A percentile compares a stretch with the other conserved stretches of the same genome.
Evolutionary conservation across 2,888 invertebrate genomes (phyloP).

Genomic region (Acheta domesticus): DNA sequence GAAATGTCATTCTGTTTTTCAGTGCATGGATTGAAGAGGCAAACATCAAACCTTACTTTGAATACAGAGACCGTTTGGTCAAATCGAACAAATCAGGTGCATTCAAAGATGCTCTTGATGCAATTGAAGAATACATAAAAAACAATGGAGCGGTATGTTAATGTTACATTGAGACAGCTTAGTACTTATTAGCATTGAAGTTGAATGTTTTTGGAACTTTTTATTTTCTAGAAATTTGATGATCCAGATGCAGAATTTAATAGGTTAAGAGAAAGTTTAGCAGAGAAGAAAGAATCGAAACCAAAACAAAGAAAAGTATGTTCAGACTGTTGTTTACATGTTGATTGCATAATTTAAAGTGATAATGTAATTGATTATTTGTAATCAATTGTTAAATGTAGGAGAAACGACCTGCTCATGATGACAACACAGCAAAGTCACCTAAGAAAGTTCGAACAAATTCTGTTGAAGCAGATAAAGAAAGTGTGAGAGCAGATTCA

Average conservation of each 20-base stretch:
- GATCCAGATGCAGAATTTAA: conserved; percentile 69
- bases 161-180: background rate
- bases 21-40: conserved; percentile 89
- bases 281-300: conserved; percentile 46
- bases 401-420: background rate
- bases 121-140: conserved; percentile 58
- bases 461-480: conserved; percentile 34
- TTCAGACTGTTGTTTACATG: background rate
- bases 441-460: conserved; percentile 35
- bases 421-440: conserved; percentile 21
- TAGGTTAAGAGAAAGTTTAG: conserved; percentile 59
- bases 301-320: conserved; percentile 50
- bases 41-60: conserved; percentile 76
- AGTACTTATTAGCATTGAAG: too few relatives aligned
- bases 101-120: conserved; percentile 75
- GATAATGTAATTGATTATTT: too few relatives aligned
- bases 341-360: background rate
- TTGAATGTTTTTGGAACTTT: too few relatives aligned
- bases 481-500: conserved; percentile 44
- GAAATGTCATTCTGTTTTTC: conserved; percentile 41
- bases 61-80: conserved; percentile 72
- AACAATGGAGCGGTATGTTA: conserved; percentile 61
- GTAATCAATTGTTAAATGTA: background rate
- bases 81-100: conserved; percentile 70
- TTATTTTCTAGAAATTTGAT: conserved; percentile 49